Evolutionary conservation across 1,140 invertebrate species (phyloP).

Genomic region (Cataglyphis hispanica): DNA sequence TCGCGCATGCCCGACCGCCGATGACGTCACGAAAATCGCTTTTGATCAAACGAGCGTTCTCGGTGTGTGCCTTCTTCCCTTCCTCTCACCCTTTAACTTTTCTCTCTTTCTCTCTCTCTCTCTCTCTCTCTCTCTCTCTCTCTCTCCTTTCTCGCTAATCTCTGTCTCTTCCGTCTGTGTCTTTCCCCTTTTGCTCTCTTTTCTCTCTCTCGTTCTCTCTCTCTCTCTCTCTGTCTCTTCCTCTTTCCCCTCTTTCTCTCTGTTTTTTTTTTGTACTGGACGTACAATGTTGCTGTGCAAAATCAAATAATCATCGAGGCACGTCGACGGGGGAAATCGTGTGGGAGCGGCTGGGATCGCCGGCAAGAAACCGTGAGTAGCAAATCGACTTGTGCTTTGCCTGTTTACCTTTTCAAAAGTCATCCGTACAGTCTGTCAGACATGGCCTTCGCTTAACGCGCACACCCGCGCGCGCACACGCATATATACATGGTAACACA

Average conservation of each 20-base stretch:
- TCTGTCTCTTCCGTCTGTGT: slow-evolving; percentile 38
- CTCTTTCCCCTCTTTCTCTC: slow-evolving; percentile 3
- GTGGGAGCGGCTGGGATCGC: slow-evolving; percentile 72
- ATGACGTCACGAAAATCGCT: slow-evolving; percentile 86
- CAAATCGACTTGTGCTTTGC: slow-evolving; percentile 46
- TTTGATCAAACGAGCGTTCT: slow-evolving; percentile 82
- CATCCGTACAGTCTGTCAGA: slow-evolving; percentile 73
- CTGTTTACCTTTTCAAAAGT: slow-evolving; percentile 73
- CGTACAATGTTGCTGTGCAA: slow-evolving; percentile 76
- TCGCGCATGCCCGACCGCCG: slow-evolving; percentile 83
- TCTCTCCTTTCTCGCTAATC: slow-evolving; percentile 31
- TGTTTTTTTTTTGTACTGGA: slow-evolving; percentile 66
- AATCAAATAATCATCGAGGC: slow-evolving; percentile 78
- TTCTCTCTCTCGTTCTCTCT: background rate
- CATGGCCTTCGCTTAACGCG: slow-evolving; percentile 78
- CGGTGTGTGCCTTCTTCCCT: slow-evolving; percentile 54
- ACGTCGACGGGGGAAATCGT: slow-evolving; percentile 60
- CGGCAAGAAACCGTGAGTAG: slow-evolving; percentile 80
- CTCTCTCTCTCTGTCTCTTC: background rate
- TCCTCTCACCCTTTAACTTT: slow-evolving; percentile 40
- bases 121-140: slow-evolving; percentile 5
- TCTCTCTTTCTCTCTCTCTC: background rate
- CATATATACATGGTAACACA: background rate
- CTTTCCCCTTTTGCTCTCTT: background rate
- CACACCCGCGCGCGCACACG: slow-evolving; percentile 36